phyloP scores from a whole-genome alignment of 2,888 invertebrate species.

The Ophion slaviceki region DNA sequence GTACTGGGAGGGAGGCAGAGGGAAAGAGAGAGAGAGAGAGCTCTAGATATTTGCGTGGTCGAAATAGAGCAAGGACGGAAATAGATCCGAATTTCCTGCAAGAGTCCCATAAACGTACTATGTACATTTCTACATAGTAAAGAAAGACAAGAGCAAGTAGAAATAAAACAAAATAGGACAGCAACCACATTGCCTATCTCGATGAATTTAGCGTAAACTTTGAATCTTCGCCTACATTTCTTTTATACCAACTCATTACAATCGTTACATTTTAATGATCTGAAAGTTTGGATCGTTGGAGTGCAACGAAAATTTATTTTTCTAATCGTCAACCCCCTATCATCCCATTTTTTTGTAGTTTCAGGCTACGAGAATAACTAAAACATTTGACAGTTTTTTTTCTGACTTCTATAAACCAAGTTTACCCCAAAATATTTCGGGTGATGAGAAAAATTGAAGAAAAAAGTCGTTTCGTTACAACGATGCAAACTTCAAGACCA shows the following conservation, averaged over 20 bases:
- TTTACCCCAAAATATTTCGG: too few species aligned
- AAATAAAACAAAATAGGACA: neutral
- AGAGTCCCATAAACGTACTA: conserved; percentile 65
- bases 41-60: conserved; percentile 71
- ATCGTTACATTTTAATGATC: neutral
- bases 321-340: too few species aligned
- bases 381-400: too few species aligned
- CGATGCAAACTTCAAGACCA: too few species aligned
- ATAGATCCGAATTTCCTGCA: conserved; percentile 69
- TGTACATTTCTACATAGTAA: neutral
- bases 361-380: too few species aligned
- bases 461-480: too few species aligned
- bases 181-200: neutral
- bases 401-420: too few species aligned
- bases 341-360: too few species aligned
- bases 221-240: too few species aligned
- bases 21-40: conserved; percentile 53
- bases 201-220: neutral
- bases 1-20: conserved; percentile 38
- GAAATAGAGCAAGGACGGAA: conserved; percentile 71
- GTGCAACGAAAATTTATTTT: too few species aligned
- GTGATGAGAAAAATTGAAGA: too few species aligned
- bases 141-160: conserved; percentile 2
- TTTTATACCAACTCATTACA: too few species aligned
- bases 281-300: neutral